Evolutionary conservation across 2,888 invertebrate species (phyloP).

Genomic region (Lepidonotus clava): DNA sequence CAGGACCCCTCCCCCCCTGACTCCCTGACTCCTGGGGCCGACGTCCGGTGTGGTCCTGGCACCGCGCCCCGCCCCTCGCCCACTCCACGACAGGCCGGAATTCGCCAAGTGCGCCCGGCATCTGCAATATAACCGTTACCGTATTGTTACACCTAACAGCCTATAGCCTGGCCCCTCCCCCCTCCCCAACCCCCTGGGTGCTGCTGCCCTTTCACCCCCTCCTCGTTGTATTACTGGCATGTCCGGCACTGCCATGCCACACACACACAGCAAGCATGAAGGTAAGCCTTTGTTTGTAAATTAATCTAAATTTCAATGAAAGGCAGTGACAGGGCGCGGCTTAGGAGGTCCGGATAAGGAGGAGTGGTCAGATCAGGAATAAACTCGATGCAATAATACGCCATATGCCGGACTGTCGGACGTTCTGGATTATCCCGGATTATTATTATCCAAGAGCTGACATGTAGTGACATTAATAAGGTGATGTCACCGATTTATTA

Average conservation of each 20-base stretch:
- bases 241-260: background rate
- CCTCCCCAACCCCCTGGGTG: background rate
- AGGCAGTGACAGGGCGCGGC: background rate
- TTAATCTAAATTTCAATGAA: slow-evolving; percentile 23
- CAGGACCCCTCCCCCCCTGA: background rate
- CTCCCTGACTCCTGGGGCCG: background rate
- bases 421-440: slow-evolving; percentile 25
- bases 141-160: slow-evolving; percentile 4
- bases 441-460: background rate
- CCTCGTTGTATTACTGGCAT: background rate
- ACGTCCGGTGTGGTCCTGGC: slow-evolving; percentile 11
- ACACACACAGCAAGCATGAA: background rate
- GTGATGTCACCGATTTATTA: background rate
- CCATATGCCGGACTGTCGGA: slow-evolving; percentile 10
- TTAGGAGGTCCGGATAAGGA: background rate
- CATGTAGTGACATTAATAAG: slow-evolving; percentile 4
- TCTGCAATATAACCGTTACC: background rate
- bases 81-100: background rate
- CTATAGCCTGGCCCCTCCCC: background rate
- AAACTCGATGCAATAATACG: background rate
- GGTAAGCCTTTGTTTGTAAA: background rate
- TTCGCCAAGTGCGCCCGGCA: background rate
- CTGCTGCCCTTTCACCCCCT: background rate
- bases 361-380: background rate
- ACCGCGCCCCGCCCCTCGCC: background rate